Base-by-base conservation (phyloP, 2,113 vertebrate species). In the Cinclus mexicanus region DNA sequence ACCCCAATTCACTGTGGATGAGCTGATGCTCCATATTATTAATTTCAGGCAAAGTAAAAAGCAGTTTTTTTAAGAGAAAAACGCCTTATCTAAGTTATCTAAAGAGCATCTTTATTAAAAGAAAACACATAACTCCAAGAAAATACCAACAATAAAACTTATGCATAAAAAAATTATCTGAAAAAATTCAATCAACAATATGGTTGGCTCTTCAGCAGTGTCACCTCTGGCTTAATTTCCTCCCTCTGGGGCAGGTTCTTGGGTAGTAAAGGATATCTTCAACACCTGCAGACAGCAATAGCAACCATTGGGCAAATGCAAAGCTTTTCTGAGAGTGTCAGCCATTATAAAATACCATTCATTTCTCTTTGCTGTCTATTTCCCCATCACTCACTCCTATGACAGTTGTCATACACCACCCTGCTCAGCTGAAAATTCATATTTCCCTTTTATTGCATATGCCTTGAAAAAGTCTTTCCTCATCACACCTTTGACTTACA, bases 211-310 rank as follows among this genome's bases (percentile, higher is more conserved):
- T 87, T 41, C 29, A 71, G 4, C 56, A 63, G 29, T 41, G 29
- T 49, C 41, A 71, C 13, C 49, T 64, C 57, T 71, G 57, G 31
- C 29, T 71, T 31, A 41, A 31, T 64, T 35, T 64, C 31, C 41
- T 41, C 29, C 16, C 24, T 12, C 41, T 56, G 35, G 17, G 31
- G 29, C 41, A 64, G 42, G 25, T 56, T 64, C 31, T 56, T 0
- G 0, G 24, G n/a, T 49, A 35, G 3, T 50, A 2, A 1, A 42
- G 50, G 15, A 23, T 6, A 15, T 6, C 67, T 28, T 13, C 59
- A 72, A 15, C 50, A 57, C 44, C 68, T 74, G 37, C 52, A 44
- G 26, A 9, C 14, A 65, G 26, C 44, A 65, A 20, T 9, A 72
- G 37, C 50, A 37, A 17, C 52, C 37, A 74, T 74, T 50, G 74